A percentile compares a stretch with the other conserved stretches of the same genome.
phyloP scores from a whole-genome alignment of 1,140 invertebrate genomes.

The Aphis gossypii region DNA sequence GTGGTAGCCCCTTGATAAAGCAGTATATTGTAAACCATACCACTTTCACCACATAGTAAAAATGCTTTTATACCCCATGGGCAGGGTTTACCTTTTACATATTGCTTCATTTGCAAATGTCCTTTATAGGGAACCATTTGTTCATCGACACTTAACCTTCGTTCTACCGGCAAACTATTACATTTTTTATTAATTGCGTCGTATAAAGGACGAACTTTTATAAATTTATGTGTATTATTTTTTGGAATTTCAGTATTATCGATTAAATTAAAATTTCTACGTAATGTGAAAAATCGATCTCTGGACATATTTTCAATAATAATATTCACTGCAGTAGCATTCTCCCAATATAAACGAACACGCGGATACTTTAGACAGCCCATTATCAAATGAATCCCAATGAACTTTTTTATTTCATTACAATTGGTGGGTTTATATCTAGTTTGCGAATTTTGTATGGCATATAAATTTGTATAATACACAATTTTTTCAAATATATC shows the following conservation, averaged over 20 bases:
- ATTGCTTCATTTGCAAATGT: conserved; percentile 59
- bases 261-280: conserved; percentile 56
- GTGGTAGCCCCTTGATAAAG: no score
- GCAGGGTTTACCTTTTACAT: not conserved
- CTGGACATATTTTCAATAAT: conserved; percentile 48
- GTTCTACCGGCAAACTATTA: conserved; percentile 57
- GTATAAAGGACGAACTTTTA: conserved; percentile 60
- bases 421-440: conserved; percentile 44
- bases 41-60: no score
- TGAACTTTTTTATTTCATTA: conserved; percentile 58
- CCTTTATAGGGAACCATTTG: conserved; percentile 63
- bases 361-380: conserved; percentile 58
- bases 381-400: conserved; percentile 59
- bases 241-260: conserved; percentile 39
- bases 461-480: conserved; percentile 35
- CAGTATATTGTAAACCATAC: no score
- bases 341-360: conserved; percentile 59
- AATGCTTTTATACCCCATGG: no score
- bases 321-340: not conserved
- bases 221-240: conserved; percentile 49
- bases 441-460: not conserved
- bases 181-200: conserved; percentile 50
- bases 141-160: conserved; percentile 61
- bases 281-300: conserved; percentile 57
- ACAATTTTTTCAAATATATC: not conserved